Percentiles rank a stretch among this genome's conserved stretches.
Conservation (phyloP, 2,797 vertebrate genomes). For the Tenualosa thibaudeaui region DNA sequence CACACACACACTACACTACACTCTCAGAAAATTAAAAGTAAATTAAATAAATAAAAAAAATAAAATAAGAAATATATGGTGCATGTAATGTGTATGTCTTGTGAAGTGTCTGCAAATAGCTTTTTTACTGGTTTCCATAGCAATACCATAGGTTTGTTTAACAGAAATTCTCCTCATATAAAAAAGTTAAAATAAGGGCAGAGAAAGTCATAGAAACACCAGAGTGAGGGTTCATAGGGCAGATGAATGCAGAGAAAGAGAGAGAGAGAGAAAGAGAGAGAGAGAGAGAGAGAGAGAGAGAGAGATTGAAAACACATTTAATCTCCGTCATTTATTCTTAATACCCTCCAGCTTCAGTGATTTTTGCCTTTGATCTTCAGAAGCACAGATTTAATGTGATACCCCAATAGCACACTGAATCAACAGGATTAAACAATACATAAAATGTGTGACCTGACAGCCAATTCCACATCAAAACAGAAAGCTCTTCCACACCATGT, state of each 20-base stretch:
- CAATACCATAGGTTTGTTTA: neutral
- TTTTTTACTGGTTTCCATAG: neutral
- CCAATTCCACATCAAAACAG: constrained; percentile 65
- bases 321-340: constrained; percentile 74
- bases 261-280: neutral
- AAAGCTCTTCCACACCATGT: constrained; percentile 40
- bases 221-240: too few species aligned
- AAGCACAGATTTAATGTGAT: constrained; percentile 71
- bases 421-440: constrained; percentile 56
- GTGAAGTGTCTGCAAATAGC: too few species aligned
- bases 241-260: neutral
- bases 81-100: too few species aligned
- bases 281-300: neutral
- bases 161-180: neutral
- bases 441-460: constrained; percentile 64
- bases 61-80: too few species aligned
- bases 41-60: too few species aligned
- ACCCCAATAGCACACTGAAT: constrained; percentile 49
- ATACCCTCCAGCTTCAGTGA: constrained; percentile 70
- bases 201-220: too few species aligned
- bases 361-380: constrained; percentile 72
- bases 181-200: too few species aligned
- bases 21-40: too few species aligned
- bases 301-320: constrained; percentile 42
- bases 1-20: too few species aligned